Conservation (phyloP, 2,113 vertebrate genomes). For the Asarcornis scutulata region DNA sequence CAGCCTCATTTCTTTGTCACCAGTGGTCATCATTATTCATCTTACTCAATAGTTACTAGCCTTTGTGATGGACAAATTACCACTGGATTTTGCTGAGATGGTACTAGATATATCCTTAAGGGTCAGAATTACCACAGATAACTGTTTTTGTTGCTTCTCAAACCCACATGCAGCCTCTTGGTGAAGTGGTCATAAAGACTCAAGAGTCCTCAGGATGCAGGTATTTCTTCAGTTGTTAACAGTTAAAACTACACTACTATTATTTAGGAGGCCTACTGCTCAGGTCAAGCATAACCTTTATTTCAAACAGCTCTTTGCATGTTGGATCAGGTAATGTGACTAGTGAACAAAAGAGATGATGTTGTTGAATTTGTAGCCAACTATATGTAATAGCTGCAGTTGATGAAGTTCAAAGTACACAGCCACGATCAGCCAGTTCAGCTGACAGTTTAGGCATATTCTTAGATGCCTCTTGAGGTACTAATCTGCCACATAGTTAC, state of each 20-base stretch:
- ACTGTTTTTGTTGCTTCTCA: neutral
- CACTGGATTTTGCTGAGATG: neutral
- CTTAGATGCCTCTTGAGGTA: neutral
- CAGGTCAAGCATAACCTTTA: neutral
- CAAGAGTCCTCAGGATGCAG: neutral
- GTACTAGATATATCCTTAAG: neutral
- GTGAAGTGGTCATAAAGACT: neutral
- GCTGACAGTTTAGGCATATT: neutral
- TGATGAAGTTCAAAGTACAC: neutral
- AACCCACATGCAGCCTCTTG: neutral
- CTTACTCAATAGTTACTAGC: neutral
- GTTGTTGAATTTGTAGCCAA: neutral
- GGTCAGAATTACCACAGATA: neutral
- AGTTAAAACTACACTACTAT: fast-evolving
- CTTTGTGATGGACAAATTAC: neutral
- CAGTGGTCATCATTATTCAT: neutral
- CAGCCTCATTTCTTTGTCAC: neutral
- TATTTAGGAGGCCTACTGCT: neutral
- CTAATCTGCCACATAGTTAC: neutral
- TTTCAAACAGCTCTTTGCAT: neutral
- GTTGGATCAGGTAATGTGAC: neutral
- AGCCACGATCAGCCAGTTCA: neutral
- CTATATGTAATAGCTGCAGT: neutral
- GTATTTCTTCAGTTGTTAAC: neutral
- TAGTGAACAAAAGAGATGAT: neutral